Evolutionary conservation across 2,888 invertebrate species (phyloP).

Genomic region (Troglohyphantes excavatus): DNA sequence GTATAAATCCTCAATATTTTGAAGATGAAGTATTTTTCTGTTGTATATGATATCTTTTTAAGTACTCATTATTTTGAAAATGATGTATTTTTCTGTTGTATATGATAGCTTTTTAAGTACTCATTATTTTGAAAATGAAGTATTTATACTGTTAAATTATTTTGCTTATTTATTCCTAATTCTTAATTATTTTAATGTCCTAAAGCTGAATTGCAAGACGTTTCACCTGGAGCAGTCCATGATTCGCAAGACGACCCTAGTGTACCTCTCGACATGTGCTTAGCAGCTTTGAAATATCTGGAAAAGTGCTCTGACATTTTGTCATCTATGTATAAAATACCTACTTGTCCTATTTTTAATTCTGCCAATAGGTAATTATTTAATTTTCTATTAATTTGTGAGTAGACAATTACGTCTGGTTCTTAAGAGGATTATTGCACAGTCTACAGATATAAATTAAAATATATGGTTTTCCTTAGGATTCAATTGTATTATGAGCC

Average conservation of each 20-base stretch:
- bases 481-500: constrained; percentile 82
- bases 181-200: background rate
- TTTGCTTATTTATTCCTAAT: background rate
- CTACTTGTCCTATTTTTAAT: constrained; percentile 95
- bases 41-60: no score
- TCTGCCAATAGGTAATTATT: constrained; percentile 87
- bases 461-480: constrained; percentile 80
- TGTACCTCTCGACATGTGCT: constrained; percentile 85
- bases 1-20: no score
- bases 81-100: constrained; percentile 81
- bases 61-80: no score
- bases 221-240: background rate
- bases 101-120: background rate
- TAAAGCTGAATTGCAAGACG: constrained; percentile 56
- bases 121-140: no score
- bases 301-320: constrained; percentile 93
- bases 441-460: background rate
- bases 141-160: no score
- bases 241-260: constrained; percentile 37
- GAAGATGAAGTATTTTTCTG: no score
- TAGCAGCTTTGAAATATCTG: constrained; percentile 92
- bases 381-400: background rate
- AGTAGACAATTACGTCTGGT: background rate
- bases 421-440: background rate
- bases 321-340: constrained; percentile 96